phyloP scores from a whole-genome alignment of 1,140 invertebrate genomes.

The Anthonomus grandis region DNA sequence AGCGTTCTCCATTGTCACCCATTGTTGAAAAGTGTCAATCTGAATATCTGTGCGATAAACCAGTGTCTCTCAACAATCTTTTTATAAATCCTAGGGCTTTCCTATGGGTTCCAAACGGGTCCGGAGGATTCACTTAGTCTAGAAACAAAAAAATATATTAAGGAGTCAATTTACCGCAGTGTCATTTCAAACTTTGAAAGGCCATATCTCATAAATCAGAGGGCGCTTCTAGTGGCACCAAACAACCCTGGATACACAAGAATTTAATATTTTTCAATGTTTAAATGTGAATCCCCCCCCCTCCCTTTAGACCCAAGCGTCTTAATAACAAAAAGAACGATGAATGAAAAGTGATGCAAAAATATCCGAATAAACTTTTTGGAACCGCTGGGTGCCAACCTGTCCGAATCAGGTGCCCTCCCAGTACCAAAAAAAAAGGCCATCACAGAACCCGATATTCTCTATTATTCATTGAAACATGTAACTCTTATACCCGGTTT shows the following conservation, averaged over 20 bases:
- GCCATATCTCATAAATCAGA: too few relatives aligned
- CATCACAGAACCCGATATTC: constrained; percentile 24
- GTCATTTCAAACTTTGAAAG: not conserved
- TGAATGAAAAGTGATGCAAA: not conserved
- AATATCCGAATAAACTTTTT: constrained; percentile 5
- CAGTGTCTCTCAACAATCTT: constrained; percentile 16
- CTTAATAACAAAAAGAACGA: too few relatives aligned
- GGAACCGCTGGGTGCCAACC: constrained; percentile 14
- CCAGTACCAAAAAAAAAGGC: constrained; percentile 32
- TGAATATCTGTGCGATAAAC: constrained; percentile 2
- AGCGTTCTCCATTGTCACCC: constrained; percentile 18
- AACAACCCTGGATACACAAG: too few relatives aligned
- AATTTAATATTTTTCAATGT: not conserved
- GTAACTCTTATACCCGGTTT: constrained; percentile 46
- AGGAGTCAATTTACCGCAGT: not conserved
- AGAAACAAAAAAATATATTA: not conserved
- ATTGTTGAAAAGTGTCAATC: constrained; percentile 26
- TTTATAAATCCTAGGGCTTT: not conserved
- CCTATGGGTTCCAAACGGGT: not conserved
- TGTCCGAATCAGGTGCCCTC: constrained; percentile 35
- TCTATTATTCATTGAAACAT: constrained; percentile 41
- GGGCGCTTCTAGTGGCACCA: too few relatives aligned
- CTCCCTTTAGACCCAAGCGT: not conserved
- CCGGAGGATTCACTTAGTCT: not conserved
- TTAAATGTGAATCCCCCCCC: not conserved